Conservation (phyloP, 2,797 vertebrate genomes). For the Odontamblyopus lacepedii region DNA sequence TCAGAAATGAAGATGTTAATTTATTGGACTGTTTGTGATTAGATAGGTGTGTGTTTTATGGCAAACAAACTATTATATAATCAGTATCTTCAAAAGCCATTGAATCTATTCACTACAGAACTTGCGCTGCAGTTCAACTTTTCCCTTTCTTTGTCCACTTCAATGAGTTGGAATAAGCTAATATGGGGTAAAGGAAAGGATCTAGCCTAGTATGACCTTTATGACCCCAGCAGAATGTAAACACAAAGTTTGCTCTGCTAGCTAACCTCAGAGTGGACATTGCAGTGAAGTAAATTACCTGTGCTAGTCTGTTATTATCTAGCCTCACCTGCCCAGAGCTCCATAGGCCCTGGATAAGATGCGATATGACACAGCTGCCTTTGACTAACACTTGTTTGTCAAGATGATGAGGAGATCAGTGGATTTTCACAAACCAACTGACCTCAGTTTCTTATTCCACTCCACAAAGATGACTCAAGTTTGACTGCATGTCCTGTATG, state of each 20-base stretch:
- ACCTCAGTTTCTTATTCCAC: constrained; percentile 26
- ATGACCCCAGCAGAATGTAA: constrained; percentile 13
- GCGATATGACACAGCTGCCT: constrained; percentile 7
- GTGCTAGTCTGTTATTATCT: constrained; percentile 36
- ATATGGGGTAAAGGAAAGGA: neutral
- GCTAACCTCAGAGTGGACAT: constrained; percentile 3
- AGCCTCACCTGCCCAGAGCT: constrained; percentile 12
- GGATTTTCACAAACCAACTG: constrained; percentile 41
- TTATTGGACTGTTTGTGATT: neutral
- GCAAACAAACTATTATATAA: neutral
- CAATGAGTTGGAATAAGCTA: neutral
- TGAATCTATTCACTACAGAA: neutral
- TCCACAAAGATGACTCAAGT: constrained; percentile 17
- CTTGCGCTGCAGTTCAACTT: constrained; percentile 15
- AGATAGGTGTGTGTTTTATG: constrained; percentile 16
- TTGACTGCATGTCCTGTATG: constrained; percentile 3
- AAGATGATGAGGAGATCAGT: constrained; percentile 10
- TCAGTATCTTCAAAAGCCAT: neutral
- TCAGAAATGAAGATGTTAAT: neutral
- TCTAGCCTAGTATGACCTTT: neutral
- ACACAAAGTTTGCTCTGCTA: neutral
- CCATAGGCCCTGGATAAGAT: constrained; percentile 40
- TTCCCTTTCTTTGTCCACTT: constrained; percentile 1
- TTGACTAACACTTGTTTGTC: constrained; percentile 39
- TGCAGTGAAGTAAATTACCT: constrained; percentile 6